These are phyloP conservation scores for Eristalis pertinax DNA, from an alignment of 2,888 invertebrate species.

Conservation along the genomic window DNA sequence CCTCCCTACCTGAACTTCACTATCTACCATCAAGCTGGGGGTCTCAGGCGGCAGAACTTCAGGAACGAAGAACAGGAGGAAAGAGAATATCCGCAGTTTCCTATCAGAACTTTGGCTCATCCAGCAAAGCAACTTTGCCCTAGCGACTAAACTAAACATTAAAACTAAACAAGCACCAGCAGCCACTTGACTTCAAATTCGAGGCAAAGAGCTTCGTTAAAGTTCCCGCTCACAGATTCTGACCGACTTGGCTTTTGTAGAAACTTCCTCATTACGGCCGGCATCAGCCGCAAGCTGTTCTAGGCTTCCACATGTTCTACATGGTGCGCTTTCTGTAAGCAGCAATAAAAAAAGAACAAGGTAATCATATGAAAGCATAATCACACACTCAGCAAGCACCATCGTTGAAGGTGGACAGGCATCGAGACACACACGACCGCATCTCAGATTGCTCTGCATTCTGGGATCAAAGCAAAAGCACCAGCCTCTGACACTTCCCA, in stretches of 20 bases:
- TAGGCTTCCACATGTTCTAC: slow-evolving; percentile 16
- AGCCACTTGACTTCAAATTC: slow-evolving; percentile 15
- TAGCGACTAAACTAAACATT: neutral
- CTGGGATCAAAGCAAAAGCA: neutral
- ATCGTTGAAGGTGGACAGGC: neutral
- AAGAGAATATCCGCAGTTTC: neutral
- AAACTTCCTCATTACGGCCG: slow-evolving; percentile 16
- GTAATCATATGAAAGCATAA: slow-evolving; percentile 52
- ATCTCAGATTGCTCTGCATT: slow-evolving; percentile 9
- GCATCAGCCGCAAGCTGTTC: slow-evolving; percentile 30
- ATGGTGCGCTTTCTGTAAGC: slow-evolving; percentile 41
- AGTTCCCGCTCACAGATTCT: slow-evolving; percentile 44
- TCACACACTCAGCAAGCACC: slow-evolving; percentile 16
- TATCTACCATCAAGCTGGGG: neutral
- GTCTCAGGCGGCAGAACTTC: neutral
- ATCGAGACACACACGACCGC: neutral
- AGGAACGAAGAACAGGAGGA: neutral
- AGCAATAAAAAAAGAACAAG: neutral
- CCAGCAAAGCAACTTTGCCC: neutral
- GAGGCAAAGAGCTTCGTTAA: slow-evolving; percentile 54
- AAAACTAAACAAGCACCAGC: neutral
- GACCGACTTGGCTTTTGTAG: slow-evolving; percentile 19
- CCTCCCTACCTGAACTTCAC: neutral
- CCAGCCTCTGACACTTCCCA: neutral
- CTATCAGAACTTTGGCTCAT: slow-evolving; percentile 1